phyloP scores from a whole-genome alignment of 2,113 vertebrate species.

The Peromyscus leucopus region DNA sequence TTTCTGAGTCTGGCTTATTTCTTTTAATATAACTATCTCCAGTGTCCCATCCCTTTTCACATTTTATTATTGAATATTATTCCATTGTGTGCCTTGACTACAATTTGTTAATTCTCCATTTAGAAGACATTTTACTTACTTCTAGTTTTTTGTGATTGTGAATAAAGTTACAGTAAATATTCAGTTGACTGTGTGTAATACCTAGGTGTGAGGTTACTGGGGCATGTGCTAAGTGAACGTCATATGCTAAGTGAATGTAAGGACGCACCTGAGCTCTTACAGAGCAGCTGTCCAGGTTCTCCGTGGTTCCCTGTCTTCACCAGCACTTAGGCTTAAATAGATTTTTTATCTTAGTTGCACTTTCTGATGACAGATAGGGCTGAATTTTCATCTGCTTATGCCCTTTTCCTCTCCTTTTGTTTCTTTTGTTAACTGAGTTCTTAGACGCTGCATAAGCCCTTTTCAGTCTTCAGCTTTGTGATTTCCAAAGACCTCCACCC shows the following conservation, averaged over 20 bases:
- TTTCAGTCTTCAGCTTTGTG: background rate
- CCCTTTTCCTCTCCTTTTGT: background rate
- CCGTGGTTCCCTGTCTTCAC: background rate
- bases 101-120: constrained; percentile 24
- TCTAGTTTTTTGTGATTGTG: background rate
- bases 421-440: background rate
- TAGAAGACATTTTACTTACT: background rate
- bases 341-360: background rate
- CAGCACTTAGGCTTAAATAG: background rate
- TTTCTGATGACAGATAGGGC: background rate
- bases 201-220: background rate
- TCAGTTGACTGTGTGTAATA: background rate
- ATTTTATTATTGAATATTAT: background rate
- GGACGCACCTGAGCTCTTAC: background rate
- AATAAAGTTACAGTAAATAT: constrained; percentile 33
- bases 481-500: background rate
- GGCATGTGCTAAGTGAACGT: background rate
- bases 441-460: background rate
- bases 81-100: background rate
- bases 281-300: background rate
- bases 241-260: background rate
- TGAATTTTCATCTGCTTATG: background rate
- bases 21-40: background rate
- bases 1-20: background rate
- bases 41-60: background rate